These are phyloP conservation scores for Drosophila sechellia DNA, from an alignment of 1,140 invertebrate genomes.

Conservation along the genomic window DNA sequence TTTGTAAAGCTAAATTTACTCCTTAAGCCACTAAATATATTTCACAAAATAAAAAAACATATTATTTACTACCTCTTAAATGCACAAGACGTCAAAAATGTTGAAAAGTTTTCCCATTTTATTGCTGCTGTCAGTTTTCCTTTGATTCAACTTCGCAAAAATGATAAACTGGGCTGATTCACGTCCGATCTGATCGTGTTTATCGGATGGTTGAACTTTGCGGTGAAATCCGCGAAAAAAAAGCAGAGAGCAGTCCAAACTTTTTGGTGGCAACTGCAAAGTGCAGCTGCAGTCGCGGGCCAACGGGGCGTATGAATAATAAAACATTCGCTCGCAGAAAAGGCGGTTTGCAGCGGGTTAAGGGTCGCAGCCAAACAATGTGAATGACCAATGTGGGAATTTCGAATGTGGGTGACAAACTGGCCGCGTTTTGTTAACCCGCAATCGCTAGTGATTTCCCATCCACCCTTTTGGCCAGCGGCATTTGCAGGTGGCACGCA, in stretches of 20 bases:
- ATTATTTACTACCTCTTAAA: no score
- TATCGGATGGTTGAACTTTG: constrained; percentile 11
- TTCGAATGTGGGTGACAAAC: constrained; percentile 47
- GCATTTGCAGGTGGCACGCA: constrained; percentile 30
- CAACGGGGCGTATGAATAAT: constrained; percentile 66
- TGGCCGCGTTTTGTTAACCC: constrained; percentile 40
- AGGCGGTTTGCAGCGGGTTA: constrained; percentile 1
- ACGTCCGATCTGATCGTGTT: constrained; percentile 3
- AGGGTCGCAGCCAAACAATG: constrained; percentile 47
- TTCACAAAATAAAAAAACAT: no score
- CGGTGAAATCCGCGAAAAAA: constrained; percentile 1
- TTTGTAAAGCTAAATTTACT: no score
- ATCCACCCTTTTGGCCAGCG: not conserved
- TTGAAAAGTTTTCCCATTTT: not conserved
- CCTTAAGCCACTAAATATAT: no score
- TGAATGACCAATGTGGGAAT: constrained; percentile 29
- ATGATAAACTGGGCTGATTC: constrained; percentile 7
- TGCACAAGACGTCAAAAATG: no score
- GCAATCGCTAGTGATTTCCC: not conserved
- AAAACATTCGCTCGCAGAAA: constrained; percentile 17
- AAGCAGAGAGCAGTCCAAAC: constrained; percentile 16
- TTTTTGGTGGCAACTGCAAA: constrained; percentile 40
- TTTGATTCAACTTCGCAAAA: not conserved
- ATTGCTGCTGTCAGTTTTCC: not conserved
- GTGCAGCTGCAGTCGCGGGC: constrained; percentile 32